Evolutionary conservation across 2,113 vertebrate genomes (phyloP).

Genomic region (Genyomyrus donnyi): DNA sequence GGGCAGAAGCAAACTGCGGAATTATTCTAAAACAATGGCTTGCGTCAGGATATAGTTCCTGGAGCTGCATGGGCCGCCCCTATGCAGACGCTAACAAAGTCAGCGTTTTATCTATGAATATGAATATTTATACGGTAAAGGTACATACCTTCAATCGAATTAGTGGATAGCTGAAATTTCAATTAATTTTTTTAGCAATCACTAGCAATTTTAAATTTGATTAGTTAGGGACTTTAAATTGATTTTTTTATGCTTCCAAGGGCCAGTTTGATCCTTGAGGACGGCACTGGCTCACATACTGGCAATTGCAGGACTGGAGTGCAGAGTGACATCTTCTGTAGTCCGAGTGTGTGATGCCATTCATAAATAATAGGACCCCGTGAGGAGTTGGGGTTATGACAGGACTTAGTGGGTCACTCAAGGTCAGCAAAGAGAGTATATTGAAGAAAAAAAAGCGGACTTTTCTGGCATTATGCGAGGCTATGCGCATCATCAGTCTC

Average conservation of each 20-base stretch:
- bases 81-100: not conserved
- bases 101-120: not conserved
- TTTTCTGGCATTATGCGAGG: not conserved
- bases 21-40: not conserved
- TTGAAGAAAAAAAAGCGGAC: not conserved
- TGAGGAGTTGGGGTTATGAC: not conserved
- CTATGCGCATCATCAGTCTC: not conserved
- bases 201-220: not conserved
- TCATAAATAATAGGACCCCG: not conserved
- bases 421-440: not conserved
- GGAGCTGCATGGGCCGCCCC: not conserved
- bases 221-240: not conserved
- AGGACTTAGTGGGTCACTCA: not conserved
- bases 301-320: not conserved
- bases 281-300: not conserved
- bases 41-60: not conserved
- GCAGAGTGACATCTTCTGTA: not conserved
- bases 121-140: not conserved
- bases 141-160: not conserved
- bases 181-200: not conserved
- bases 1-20: not conserved
- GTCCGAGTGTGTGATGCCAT: not conserved
- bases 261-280: not conserved
- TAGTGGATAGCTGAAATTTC: not conserved
- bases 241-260: not conserved